Evolutionary conservation across 1,140 invertebrate genomes (phyloP).

Genomic region (Asobara japonica): DNA sequence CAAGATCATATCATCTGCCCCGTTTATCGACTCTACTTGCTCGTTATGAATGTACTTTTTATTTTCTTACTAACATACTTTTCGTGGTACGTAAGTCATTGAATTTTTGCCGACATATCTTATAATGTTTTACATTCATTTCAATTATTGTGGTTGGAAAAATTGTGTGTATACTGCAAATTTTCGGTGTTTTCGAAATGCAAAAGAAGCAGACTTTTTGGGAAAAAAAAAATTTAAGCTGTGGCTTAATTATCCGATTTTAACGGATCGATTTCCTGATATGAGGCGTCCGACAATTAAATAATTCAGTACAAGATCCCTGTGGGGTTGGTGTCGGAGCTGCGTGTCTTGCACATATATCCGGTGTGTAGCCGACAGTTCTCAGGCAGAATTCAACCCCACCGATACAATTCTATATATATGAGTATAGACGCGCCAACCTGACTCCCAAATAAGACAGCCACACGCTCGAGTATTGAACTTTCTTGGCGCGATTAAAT

Average conservation of each 20-base stretch:
- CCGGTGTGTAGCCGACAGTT: not conserved
- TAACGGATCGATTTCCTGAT: no score
- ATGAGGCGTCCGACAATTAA: slow-evolving; percentile 16
- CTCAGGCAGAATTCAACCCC: no score
- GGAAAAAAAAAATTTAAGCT: no score
- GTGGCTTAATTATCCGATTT: not conserved
- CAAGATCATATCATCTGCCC: slow-evolving; percentile 47
- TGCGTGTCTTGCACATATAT: slow-evolving; percentile 8
- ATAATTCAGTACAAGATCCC: slow-evolving; percentile 33
- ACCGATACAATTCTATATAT: not conserved
- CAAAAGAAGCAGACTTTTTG: no score
- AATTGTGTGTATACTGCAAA: no score
- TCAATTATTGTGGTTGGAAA: no score
- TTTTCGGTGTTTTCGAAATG: no score
- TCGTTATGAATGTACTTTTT: slow-evolving; percentile 43
- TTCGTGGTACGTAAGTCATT: not conserved
- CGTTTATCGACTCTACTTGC: slow-evolving; percentile 48
- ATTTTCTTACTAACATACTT: not conserved
- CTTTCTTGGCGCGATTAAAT: slow-evolving; percentile 55
- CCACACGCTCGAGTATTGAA: slow-evolving; percentile 51
- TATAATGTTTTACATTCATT: no score
- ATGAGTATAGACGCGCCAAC: slow-evolving; percentile 1
- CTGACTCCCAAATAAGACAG: slow-evolving; percentile 23
- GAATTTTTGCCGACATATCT: not conserved
- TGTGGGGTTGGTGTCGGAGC: slow-evolving; percentile 14